Evolutionary conservation across 2,113 vertebrate species (phyloP), one percentile per base, ranked within the genome.

Genomic region (Pterocles orientalis): DNA sequence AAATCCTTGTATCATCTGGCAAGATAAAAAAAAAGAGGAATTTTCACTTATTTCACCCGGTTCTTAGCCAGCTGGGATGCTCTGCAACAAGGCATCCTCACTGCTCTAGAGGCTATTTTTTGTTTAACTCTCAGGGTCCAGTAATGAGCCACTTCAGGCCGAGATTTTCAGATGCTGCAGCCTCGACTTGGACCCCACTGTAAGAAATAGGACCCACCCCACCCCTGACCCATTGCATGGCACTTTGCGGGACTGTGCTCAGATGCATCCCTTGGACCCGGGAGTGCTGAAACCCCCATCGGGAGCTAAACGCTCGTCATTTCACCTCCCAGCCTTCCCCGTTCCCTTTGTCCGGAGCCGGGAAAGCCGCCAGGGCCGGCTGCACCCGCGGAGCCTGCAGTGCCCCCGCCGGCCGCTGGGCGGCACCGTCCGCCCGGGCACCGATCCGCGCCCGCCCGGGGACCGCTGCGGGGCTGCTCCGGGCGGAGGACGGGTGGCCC

Each of bases 361-460:
- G 23, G 64, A 5, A 5, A 33, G 61, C 36, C 29, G 64, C 33
- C 36, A 4, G 60, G 14, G 36, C 17, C 18, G 28, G 61, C 57
- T 82, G 36, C 3, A 10, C 10, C 21, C 31, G 3, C 19, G 1
- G 18, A 50, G 31, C 25, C 79, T 93, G 94, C 88, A 96, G n/a
- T 95, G 82, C 57, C 78, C 3, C 13, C 2, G 2, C 41, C 6
- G 11, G 29, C 97, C 98, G 60, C 97, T 12, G 36, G 93, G 95
- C 87, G 97, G 96, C 97, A 94, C 18, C 96, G 88, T 97, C 62
- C 73, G 57, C 95, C 60, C 94, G 90, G 76, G 31, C 26, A 98
- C 94, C 12, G 39, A 41, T 43, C 48, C 21, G n/a, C 34, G 41
- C 24, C 11, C 56, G 9, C 18, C 56, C n/a, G 29, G 43, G 34